Evolutionary conservation across 2,888 invertebrate species (phyloP).

Genomic region (Villa cingulata): DNA sequence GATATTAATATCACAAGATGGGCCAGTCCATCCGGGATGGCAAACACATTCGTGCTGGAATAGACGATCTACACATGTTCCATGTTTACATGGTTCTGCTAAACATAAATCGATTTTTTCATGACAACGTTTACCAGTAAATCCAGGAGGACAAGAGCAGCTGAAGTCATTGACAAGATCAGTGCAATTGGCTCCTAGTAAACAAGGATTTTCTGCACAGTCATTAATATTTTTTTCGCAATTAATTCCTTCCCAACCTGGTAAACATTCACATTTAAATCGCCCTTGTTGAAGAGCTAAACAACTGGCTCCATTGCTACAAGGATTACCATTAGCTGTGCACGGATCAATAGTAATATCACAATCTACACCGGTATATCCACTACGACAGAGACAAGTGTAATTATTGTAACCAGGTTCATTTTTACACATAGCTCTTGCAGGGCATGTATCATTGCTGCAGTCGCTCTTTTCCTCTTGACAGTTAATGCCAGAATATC

Average conservation of each 20-base stretch:
- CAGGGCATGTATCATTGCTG: conserved; percentile 79
- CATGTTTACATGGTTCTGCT: conserved; percentile 82
- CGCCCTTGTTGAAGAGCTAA: conserved; percentile 81
- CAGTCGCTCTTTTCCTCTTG: conserved; percentile 88
- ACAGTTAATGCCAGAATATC: conserved; percentile 86
- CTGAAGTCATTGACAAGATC: conserved; percentile 89
- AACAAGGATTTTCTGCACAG: conserved; percentile 83
- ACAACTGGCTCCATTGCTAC: conserved; percentile 80
- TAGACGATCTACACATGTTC: conserved; percentile 80
- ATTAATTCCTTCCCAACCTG: conserved; percentile 94
- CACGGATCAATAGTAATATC: conserved; percentile 87
- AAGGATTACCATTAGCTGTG: conserved; percentile 77
- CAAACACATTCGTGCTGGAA: conserved; percentile 82
- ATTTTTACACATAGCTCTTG: conserved; percentile 94
- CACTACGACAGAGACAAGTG: conserved; percentile 85
- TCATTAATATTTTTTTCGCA: conserved; percentile 91
- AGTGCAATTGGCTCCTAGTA: conserved; percentile 81
- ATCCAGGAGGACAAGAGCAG: conserved; percentile 87
- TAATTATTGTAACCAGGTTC: conserved; percentile 78
- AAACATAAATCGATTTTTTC: conserved; percentile 87
- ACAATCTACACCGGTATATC: conserved; percentile 86
- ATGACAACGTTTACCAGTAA: conserved; percentile 90
- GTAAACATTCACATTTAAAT: conserved; percentile 86
- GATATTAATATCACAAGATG: conserved; percentile 76
- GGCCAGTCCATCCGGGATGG: conserved; percentile 81